A percentile compares a stretch with the other conserved stretches of the same genome.
Conservation (phyloP, 1,140 invertebrate species). For the Argopecten irradians region DNA sequence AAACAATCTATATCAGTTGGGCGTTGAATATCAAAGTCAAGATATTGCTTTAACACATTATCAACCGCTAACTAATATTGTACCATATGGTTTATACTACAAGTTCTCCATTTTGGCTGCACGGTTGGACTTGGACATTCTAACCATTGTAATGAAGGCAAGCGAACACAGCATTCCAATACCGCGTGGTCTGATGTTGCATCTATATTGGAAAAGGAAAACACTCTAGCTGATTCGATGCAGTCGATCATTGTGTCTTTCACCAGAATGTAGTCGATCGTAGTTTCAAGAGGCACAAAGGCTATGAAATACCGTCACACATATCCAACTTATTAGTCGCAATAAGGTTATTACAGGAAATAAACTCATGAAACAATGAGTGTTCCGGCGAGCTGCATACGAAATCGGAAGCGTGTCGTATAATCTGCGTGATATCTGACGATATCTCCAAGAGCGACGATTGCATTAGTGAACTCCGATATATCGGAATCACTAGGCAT, state of each 20-base stretch:
- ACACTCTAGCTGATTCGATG: background rate
- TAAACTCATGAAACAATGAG: background rate
- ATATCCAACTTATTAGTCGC: background rate
- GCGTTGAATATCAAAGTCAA: background rate
- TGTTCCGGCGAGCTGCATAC: too few relatives aligned
- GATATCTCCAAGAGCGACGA: background rate
- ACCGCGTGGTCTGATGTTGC: constrained; percentile 20
- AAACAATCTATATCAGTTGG: background rate
- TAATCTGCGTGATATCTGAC: background rate
- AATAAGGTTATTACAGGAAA: background rate
- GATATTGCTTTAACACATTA: background rate
- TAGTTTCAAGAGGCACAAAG: background rate
- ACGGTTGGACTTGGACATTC: background rate
- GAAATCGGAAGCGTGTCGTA: constrained; percentile 25
- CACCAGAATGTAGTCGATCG: constrained; percentile 24
- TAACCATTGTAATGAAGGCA: background rate
- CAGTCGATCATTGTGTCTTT: background rate
- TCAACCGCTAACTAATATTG: background rate
- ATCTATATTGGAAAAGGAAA: background rate
- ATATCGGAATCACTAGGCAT: background rate
- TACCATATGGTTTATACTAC: background rate
- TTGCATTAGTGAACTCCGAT: background rate
- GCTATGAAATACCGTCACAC: background rate
- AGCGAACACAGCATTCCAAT: background rate
- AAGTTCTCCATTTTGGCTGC: background rate